Percentiles rank a stretch among this genome's conserved stretches.
Conservation (phyloP, 1,140 invertebrate genomes). For the Phymorhynchus buccinoides region DNA sequence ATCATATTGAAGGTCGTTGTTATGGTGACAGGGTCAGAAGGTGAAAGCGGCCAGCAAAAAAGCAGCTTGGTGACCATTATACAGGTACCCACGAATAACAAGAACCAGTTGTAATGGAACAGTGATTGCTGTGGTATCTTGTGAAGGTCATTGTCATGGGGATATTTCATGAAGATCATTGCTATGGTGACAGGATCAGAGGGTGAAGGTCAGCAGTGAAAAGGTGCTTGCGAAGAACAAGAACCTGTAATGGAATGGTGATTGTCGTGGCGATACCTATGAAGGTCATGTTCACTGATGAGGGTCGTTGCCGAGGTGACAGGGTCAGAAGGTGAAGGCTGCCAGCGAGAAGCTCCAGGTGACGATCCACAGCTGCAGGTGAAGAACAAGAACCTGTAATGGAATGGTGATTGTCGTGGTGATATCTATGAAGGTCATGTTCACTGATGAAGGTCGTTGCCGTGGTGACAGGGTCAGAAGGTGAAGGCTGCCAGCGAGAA, state of each 20-base stretch:
- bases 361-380: slow-evolving; percentile 63
- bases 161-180: neutral
- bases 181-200: slow-evolving; percentile 43
- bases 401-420: neutral
- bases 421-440: no score
- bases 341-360: slow-evolving; percentile 56
- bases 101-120: no score
- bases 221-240: slow-evolving; percentile 66
- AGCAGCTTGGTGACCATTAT: slow-evolving; percentile 53
- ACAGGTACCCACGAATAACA: slow-evolving; percentile 66
- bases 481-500: slow-evolving; percentile 56
- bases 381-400: slow-evolving; percentile 58
- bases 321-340: slow-evolving; percentile 53
- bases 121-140: no score
- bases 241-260: no score
- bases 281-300: no score
- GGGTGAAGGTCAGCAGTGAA: slow-evolving; percentile 53
- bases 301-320: neutral
- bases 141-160: no score
- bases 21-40: slow-evolving; percentile 47
- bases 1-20: no score
- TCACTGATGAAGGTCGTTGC: neutral
- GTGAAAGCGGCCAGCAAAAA: slow-evolving; percentile 55
- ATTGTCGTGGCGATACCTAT: no score
- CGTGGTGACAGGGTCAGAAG: slow-evolving; percentile 47